phyloP scores from a whole-genome alignment of 2,888 invertebrate species.

The Lacanobia wlatinum region DNA sequence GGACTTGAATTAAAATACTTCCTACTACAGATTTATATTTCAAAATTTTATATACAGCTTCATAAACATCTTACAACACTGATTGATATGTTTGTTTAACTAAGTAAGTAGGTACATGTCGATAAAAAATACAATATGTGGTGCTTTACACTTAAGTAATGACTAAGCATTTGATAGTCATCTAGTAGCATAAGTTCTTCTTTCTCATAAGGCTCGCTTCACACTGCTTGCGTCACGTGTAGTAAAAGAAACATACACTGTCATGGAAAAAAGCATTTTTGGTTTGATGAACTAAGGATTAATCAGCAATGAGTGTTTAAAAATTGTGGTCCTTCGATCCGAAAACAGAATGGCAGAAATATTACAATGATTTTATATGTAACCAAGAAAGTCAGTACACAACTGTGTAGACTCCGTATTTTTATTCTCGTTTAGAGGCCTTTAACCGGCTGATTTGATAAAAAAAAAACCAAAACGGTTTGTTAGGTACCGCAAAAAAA shows the following conservation, averaged over 20 bases:
- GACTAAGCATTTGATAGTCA: constrained; percentile 48
- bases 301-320: background rate
- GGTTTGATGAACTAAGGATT: background rate
- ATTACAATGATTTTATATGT: background rate
- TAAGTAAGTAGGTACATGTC: constrained; percentile 31
- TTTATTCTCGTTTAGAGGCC: background rate
- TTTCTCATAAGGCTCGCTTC: constrained; percentile 10
- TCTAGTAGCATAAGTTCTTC: constrained; percentile 27
- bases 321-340: background rate
- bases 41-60: background rate
- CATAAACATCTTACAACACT: constrained; percentile 23
- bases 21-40: no score
- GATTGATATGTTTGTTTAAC: constrained; percentile 56
- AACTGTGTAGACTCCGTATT: background rate
- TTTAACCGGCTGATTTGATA: background rate
- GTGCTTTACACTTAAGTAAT: constrained; percentile 36
- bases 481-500: background rate
- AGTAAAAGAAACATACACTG: background rate
- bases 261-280: background rate
- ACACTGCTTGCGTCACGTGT: background rate
- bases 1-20: background rate
- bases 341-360: background rate
- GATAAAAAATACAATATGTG: constrained; percentile 23
- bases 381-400: background rate
- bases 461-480: background rate